Conservation (phyloP, 2,888 invertebrate species). For the Urechis unicinctus region DNA sequence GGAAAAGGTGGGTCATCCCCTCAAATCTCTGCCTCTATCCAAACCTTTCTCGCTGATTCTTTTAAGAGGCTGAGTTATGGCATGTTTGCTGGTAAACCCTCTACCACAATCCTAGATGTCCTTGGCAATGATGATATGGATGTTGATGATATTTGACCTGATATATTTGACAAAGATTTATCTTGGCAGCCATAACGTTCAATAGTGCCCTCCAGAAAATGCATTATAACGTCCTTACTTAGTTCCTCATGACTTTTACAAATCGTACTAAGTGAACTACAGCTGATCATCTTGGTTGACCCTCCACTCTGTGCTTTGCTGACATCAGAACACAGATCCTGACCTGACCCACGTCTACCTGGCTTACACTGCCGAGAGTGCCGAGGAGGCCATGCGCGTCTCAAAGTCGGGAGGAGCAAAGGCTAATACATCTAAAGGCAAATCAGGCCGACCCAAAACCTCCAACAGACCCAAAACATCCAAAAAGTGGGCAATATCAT, state of each 20-base stretch:
- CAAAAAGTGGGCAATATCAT: constrained; percentile 46
- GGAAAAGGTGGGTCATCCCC: constrained; percentile 38
- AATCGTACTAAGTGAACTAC: too few relatives aligned
- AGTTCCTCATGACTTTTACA: too few relatives aligned
- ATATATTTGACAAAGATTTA: not conserved
- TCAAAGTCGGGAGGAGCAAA: constrained; percentile 49
- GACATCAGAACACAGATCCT: constrained; percentile 51
- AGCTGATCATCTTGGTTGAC: too few relatives aligned
- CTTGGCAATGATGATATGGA: not conserved
- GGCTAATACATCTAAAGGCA: too few relatives aligned
- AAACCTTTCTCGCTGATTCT: not conserved
- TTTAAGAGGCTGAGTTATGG: too few relatives aligned
- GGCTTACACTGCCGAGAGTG: constrained; percentile 60
- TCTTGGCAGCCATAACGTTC: too few relatives aligned
- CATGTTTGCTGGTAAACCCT: too few relatives aligned
- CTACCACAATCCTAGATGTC: too few relatives aligned
- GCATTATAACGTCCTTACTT: too few relatives aligned
- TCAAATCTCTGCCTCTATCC: not conserved
- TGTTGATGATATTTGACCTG: not conserved
- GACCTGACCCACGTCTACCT: constrained; percentile 66
- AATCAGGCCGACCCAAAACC: constrained; percentile 34
- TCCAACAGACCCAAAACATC: constrained; percentile 43
- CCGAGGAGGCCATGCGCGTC: constrained; percentile 54
- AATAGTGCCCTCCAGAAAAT: too few relatives aligned
- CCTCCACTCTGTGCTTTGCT: too few relatives aligned